Evolutionary conservation across 2,888 invertebrate genomes (phyloP).

Genomic region (Melinopterus prodromus): DNA sequence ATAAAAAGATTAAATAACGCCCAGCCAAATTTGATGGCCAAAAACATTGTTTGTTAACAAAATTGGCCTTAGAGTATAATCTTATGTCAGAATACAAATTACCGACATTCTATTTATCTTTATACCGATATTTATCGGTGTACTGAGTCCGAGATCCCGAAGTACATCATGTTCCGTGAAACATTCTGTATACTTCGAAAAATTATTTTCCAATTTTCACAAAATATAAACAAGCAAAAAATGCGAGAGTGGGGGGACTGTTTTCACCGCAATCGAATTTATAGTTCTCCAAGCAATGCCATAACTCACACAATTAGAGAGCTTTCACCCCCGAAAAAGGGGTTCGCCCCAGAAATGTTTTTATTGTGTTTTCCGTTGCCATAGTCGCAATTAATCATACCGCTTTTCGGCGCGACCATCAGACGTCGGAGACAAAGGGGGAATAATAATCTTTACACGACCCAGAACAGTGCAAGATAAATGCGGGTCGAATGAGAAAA

Average conservation of each 20-base stretch:
- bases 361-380: conserved; percentile 4
- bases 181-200: no score
- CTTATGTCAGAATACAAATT: no score
- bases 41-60: no score
- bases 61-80: no score
- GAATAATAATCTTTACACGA: conserved; percentile 22
- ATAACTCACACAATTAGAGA: neutral
- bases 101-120: no score
- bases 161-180: no score
- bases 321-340: neutral
- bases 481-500: conserved; percentile 58
- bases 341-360: conserved; percentile 4
- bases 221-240: neutral
- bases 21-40: no score
- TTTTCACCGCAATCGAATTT: neutral
- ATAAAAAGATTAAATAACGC: no score
- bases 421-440: neutral
- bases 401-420: conserved; percentile 4
- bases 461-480: conserved; percentile 56
- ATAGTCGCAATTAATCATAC: neutral
- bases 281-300: neutral
- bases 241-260: neutral
- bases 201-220: neutral
- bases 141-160: no score
- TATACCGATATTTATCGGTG: no score